phyloP scores from a whole-genome alignment of 2,888 invertebrate species.

The Leptinotarsa juncta region DNA sequence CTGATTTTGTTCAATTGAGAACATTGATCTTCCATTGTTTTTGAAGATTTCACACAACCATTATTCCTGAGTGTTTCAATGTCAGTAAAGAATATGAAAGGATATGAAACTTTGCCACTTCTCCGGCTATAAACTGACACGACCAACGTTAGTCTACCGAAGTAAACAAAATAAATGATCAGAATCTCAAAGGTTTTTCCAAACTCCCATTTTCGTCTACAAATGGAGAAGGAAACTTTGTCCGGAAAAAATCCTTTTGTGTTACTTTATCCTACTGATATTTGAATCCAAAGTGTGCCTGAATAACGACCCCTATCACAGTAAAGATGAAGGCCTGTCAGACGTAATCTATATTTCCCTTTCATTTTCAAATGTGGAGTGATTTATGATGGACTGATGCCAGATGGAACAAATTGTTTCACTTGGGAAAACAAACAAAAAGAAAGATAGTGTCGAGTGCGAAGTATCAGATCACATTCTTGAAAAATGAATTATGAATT shows the following conservation, averaged over 20 bases:
- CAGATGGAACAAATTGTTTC: conserved; percentile 14
- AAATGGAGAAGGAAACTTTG: not conserved
- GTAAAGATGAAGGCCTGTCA: conserved; percentile 9
- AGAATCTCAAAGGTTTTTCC: not conserved
- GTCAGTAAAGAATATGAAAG: no score
- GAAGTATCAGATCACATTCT: not conserved
- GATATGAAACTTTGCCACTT: no score
- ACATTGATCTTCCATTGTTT: no score
- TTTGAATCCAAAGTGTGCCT: conserved; percentile 13
- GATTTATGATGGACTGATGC: conserved; percentile 14
- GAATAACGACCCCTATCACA: conserved; percentile 8
- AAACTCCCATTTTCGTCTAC: not conserved
- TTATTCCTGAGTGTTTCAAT: no score
- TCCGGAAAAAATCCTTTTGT: conserved; percentile 8
- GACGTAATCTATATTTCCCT: conserved; percentile 14
- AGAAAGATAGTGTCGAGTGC: not conserved
- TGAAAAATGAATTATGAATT: not conserved
- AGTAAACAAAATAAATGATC: not conserved
- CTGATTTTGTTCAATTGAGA: no score
- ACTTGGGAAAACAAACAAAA: conserved; percentile 6
- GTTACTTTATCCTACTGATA: conserved; percentile 8
- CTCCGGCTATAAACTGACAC: not conserved
- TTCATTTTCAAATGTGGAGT: conserved; percentile 5
- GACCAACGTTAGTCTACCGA: not conserved
- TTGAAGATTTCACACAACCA: no score